Percentiles rank a stretch among this genome's conserved stretches.
phyloP scores from a whole-genome alignment of 2,113 vertebrate species.

The Macquaria australasica region DNA sequence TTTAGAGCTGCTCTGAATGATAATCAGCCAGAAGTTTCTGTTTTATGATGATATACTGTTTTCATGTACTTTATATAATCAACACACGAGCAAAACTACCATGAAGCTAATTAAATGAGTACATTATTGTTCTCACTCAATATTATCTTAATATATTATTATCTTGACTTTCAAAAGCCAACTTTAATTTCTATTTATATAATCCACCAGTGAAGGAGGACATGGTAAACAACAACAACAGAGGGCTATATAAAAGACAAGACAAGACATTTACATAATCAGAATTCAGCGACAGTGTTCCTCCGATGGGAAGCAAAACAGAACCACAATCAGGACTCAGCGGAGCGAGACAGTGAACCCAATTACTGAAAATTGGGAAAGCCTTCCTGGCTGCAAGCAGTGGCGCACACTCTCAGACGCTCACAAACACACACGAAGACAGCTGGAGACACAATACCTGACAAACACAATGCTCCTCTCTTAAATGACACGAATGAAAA shows the following conservation, averaged over 20 bases:
- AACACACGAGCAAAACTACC: background rate
- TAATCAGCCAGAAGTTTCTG: background rate
- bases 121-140: background rate
- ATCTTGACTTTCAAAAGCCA: constrained; percentile 14
- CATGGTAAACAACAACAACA: constrained; percentile 49
- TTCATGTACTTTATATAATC: background rate
- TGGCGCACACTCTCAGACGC: background rate
- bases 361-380: constrained; percentile 64
- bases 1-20: background rate
- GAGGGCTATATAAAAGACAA: constrained; percentile 32
- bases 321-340: constrained; percentile 61
- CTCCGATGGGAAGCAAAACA: constrained; percentile 62
- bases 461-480: background rate
- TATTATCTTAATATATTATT: too few relatives aligned
- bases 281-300: constrained; percentile 42
- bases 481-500: background rate
- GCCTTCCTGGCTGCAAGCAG: constrained; percentile 37
- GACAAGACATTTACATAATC: constrained; percentile 68
- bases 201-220: background rate
- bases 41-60: background rate
- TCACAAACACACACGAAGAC: constrained; percentile 8
- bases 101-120: background rate
- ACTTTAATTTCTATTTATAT: constrained; percentile 27
- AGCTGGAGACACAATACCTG: background rate
- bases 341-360: constrained; percentile 61